Evolutionary conservation across 92 coral and sea anemone genomes (phyloP), one percentile per base, ranked within the genome.

Genomic region (Parazoanthus swiftii): DNA sequence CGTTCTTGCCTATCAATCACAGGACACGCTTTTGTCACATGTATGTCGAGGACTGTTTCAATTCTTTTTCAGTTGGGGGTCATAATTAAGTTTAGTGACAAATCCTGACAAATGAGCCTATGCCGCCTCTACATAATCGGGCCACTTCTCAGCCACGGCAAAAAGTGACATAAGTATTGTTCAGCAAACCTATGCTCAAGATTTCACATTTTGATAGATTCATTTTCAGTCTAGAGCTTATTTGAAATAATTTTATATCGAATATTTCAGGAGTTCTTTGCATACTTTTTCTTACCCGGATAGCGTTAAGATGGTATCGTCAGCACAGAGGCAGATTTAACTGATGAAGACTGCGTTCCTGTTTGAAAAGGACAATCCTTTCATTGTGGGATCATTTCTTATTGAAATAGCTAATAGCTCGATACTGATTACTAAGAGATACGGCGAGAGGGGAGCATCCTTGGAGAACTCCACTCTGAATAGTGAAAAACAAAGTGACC

Each of bases 241-340:
- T 36, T 71, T 25, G 29, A 71, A 71, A 71, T 71, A n/a, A 71
- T 29, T 29, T 29, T 29, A 29, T 29, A 71, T n/a, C 35, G 6
- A 71, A 71, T 71, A 71, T 71, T 71, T 71, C 42, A 10, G 6
- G 35, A 71, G 35, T 2, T 25, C 75, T 9, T 71, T 36, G 26
- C 35, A 71, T 26, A 5, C 21, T 71, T 71, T 71, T 71, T 71
- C 7, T 9, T 71, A 9, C 35, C 75, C 75, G 6, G 26, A 4
- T 71, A 71, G 35, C 33, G 75, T 71, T n/a, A 71, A 36, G 11
- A 20, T 71, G 35, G 75, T 71, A 36, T 71, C 75, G 75, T 71
- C 75, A 71, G 75, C 75, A 71, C 11, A 71, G 75, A 71, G 75
- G 26, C 75, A 36, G 26, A 71, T 71, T 70, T 70, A 18, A 35